These are phyloP conservation scores for Sphaerophoria taeniata DNA, from an alignment of 2,888 invertebrate genomes.

Conservation along the genomic window DNA sequence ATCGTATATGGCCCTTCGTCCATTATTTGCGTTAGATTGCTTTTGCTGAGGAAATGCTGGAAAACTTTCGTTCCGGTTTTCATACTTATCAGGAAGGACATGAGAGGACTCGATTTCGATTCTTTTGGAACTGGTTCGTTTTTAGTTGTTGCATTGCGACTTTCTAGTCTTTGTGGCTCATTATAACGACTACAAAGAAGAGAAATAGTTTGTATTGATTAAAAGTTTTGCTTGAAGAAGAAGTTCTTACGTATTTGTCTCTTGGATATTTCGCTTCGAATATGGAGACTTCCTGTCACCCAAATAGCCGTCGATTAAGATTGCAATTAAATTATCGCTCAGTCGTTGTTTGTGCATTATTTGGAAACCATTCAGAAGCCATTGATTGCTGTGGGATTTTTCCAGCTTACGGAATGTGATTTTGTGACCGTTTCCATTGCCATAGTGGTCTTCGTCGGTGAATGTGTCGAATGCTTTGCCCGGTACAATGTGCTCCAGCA, in stretches of 20 bases:
- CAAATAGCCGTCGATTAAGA: slow-evolving; percentile 82
- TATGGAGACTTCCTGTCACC: slow-evolving; percentile 82
- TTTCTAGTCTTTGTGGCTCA: slow-evolving; percentile 82
- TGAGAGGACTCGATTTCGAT: slow-evolving; percentile 81
- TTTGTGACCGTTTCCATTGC: slow-evolving; percentile 83
- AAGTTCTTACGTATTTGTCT: slow-evolving; percentile 81
- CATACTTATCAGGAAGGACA: slow-evolving; percentile 84
- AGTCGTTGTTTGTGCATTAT: slow-evolving; percentile 81
- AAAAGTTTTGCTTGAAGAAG: slow-evolving; percentile 2
- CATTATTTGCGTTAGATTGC: slow-evolving; percentile 85
- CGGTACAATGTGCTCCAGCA: slow-evolving; percentile 85
- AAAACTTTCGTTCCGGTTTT: slow-evolving; percentile 87
- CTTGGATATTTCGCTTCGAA: slow-evolving; percentile 83
- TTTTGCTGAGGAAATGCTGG: slow-evolving; percentile 86
- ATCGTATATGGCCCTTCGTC: slow-evolving; percentile 85
- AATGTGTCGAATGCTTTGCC: slow-evolving; percentile 84
- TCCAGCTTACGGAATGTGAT: slow-evolving; percentile 82
- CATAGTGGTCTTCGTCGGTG: slow-evolving; percentile 82
- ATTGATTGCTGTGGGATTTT: slow-evolving; percentile 81
- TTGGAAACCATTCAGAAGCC: slow-evolving; percentile 82
- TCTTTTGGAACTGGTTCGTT: slow-evolving; percentile 82
- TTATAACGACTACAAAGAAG: slow-evolving; percentile 79
- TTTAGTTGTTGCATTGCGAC: slow-evolving; percentile 81
- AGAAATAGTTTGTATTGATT: neutral
- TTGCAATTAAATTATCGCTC: slow-evolving; percentile 81